phyloP scores from a whole-genome alignment of 2,888 invertebrate genomes.

The Dynastes hyllus region DNA sequence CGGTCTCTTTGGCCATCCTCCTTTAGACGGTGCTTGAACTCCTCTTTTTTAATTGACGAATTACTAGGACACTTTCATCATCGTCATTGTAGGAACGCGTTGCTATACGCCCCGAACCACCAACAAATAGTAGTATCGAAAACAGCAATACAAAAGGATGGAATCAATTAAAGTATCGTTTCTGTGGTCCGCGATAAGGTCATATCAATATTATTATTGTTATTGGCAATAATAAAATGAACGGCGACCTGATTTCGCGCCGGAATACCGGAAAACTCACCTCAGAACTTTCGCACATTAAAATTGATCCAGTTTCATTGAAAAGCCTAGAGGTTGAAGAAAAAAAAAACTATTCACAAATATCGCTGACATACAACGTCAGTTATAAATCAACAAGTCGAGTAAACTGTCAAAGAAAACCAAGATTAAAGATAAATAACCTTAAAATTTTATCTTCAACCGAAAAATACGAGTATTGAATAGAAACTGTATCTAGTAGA shows the following conservation, averaged over 20 bases:
- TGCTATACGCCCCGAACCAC: constrained; percentile 15
- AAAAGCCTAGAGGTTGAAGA: not conserved
- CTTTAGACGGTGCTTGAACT: not conserved
- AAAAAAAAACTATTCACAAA: constrained; percentile 6
- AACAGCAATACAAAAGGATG: constrained; percentile 35
- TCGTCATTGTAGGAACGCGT: not conserved
- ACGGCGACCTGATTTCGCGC: constrained; percentile 34
- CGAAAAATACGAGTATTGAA: not conserved
- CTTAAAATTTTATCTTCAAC: constrained; percentile 13
- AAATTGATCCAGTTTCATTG: constrained; percentile 21
- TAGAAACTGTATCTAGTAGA: constrained; percentile 16
- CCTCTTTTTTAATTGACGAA: constrained; percentile 18
- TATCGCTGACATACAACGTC: constrained; percentile 24
- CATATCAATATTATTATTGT: constrained; percentile 43
- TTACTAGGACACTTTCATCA: constrained; percentile 40
- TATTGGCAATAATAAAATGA: constrained; percentile 8
- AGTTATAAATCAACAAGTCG: constrained; percentile 18
- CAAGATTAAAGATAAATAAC: constrained; percentile 25
- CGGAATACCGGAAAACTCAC: constrained; percentile 37
- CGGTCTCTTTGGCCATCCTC: constrained; percentile 68
- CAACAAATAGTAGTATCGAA: constrained; percentile 17
- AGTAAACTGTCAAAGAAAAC: constrained; percentile 24
- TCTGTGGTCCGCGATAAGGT: constrained; percentile 32
- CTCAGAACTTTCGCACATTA: constrained; percentile 37
- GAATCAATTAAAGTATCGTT: constrained; percentile 36